A percentile compares a stretch with the other conserved stretches of the same genome.
These are phyloP conservation scores for Bradypodion ventrale DNA, from an alignment of 2,797 vertebrate species.

Conservation along the genomic window DNA sequence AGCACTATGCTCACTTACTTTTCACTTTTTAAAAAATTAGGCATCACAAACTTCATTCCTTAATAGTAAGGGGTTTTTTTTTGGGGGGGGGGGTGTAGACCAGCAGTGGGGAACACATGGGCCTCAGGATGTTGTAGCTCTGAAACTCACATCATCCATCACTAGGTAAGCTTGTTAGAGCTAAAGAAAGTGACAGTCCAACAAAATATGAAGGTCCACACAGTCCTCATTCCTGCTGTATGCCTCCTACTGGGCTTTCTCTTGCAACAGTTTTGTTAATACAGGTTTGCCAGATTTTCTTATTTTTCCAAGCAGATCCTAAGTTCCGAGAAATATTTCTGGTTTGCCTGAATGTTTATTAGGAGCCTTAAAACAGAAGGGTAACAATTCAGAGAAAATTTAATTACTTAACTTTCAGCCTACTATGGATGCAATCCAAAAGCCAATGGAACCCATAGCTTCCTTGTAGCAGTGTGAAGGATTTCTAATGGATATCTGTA, in stretches of 20 bases:
- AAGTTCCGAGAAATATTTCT: not conserved
- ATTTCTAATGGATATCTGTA: not conserved
- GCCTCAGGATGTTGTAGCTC: not conserved
- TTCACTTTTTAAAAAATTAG: not conserved
- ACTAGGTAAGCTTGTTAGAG: not conserved
- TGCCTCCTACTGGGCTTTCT: not conserved
- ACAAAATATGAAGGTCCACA: not conserved
- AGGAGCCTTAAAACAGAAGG: not conserved
- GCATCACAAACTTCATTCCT: too few relatives aligned
- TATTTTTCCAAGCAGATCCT: not conserved
- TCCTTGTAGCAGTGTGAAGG: not conserved
- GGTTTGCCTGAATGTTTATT: not conserved
- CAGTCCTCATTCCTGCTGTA: not conserved
- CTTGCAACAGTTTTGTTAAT: not conserved
- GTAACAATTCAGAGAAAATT: not conserved
- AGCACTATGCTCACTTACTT: not conserved
- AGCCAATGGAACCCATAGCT: not conserved
- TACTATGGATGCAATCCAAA: not conserved
- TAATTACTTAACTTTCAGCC: not conserved
- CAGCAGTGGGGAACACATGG: not conserved
- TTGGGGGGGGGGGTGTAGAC: not conserved
- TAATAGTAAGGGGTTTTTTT: slow-evolving; percentile 3
- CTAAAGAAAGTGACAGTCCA: not conserved
- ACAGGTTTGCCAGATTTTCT: not conserved
- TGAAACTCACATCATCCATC: not conserved